Evolutionary conservation across 64 coral and sea anemone genomes (phyloP), one percentile per base, ranked within the genome.

Genomic region (Pachyseris speciosa): DNA sequence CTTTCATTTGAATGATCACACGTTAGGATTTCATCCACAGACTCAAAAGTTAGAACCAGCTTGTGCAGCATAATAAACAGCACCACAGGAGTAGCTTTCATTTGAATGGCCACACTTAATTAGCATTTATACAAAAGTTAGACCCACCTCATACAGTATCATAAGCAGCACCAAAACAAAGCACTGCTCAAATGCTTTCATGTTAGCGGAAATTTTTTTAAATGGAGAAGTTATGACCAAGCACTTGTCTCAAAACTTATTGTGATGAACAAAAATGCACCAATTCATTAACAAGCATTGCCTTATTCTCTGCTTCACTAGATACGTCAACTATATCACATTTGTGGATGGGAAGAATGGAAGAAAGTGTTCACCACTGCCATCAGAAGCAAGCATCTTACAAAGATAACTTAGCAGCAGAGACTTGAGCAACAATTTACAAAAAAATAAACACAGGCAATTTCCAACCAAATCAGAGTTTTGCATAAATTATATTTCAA

Each of bases 321-420:
- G 96, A 47, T 92, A 94, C 53, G 84, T 98, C 10, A 98, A 98
- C 65, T 31, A 98, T 31, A 92, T 98, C 69, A 98, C 96, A 41
- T 98, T 98, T 76, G 93, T 98, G 80, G 96, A 98, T 87, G 93
- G 96, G 19, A 95, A 95, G 60, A 70, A 98, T 93, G 96, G 96
- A 88, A 69, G 96, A 66, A 98, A 95, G 74, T 92, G 93, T 80
- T 81, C 74, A 47, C 93, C 93, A 20, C 13, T 98, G 2, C 72
- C 89, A 52, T 32, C 94, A 42, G 83, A 74, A 80, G 33, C 19
- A 40, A 39, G 22, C 4, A 2, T 5, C 17, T 59, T 58, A 1
- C 32, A 22, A 40, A 58, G 19, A 26, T 34, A 24, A 57, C 17
- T 19, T 37, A 20, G n/a, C n/a, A n/a, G n/a, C n/a, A n/a, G n/a